These are phyloP conservation scores for Tachina fera DNA, from an alignment of 2,888 invertebrate species.

Conservation along the genomic window DNA sequence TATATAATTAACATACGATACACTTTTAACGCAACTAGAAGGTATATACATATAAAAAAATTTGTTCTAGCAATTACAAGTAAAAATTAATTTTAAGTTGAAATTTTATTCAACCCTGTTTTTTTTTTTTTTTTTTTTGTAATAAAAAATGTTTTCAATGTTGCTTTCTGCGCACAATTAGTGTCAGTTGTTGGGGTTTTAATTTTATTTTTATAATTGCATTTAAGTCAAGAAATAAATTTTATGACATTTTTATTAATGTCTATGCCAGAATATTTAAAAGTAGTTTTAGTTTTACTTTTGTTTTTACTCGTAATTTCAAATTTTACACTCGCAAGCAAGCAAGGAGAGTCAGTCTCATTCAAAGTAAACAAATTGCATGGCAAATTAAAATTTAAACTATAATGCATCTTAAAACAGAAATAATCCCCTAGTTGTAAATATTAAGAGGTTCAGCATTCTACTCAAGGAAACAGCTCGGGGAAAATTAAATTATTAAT, in stretches of 20 bases:
- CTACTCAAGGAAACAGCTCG: no score
- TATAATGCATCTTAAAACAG: background rate
- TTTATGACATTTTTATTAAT: slow-evolving; percentile 43
- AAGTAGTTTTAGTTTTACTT: slow-evolving; percentile 2
- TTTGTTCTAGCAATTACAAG: background rate
- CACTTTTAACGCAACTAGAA: slow-evolving; percentile 8
- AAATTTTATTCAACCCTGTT: no score
- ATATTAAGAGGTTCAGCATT: no score
- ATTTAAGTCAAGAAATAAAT: slow-evolving; percentile 50
- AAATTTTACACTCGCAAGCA: background rate
- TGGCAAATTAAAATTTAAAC: slow-evolving; percentile 25
- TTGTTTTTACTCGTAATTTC: slow-evolving; percentile 22
- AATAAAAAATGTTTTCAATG: background rate
- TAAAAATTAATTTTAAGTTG: background rate
- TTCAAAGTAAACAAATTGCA: slow-evolving; percentile 29
- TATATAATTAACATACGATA: slow-evolving; percentile 23
- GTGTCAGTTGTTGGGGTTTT: slow-evolving; percentile 44
- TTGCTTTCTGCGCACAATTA: slow-evolving; percentile 11
- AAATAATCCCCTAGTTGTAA: background rate
- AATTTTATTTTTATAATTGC: slow-evolving; percentile 49
- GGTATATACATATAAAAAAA: background rate
- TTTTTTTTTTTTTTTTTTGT: no score
- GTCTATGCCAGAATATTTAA: slow-evolving; percentile 29
- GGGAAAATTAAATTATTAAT: no score
- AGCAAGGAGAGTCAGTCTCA: slow-evolving; percentile 15